Evolutionary conservation across 2,888 invertebrate genomes (phyloP).

Genomic region (Dicyrtomina minuta): DNA sequence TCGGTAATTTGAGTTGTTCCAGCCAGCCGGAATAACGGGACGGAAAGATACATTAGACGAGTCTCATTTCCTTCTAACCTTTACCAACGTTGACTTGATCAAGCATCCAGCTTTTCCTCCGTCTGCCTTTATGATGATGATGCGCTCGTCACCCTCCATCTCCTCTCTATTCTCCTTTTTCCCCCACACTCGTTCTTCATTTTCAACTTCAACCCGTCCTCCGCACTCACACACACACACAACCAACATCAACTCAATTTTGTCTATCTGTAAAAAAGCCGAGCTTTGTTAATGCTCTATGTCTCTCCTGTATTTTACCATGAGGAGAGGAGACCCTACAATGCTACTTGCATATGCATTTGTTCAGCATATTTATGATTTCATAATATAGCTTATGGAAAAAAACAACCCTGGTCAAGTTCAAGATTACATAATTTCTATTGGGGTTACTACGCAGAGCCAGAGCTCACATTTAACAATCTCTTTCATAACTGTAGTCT

Average conservation of each 20-base stretch:
- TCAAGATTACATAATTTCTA: conserved; percentile 20
- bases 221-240: not conserved
- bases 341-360: not conserved
- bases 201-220: not conserved
- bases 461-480: no score
- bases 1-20: conserved; percentile 14
- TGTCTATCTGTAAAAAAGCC: no score
- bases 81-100: conserved; percentile 16
- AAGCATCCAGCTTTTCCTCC: conserved; percentile 9
- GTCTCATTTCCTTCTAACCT: conserved; percentile 19
- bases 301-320: no score
- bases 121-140: not conserved
- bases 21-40: conserved; percentile 24
- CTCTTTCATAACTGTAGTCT: no score
- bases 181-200: not conserved
- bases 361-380: no score
- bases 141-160: not conserved
- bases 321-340: no score
- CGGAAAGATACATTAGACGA: conserved; percentile 1
- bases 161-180: not conserved
- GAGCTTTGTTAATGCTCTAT: no score
- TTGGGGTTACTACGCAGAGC: no score
- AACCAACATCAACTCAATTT: not conserved
- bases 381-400: no score
- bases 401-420: conserved; percentile 23